Evolutionary conservation across 1,140 invertebrate species (phyloP).

Genomic region (Papilio machaon): DNA sequence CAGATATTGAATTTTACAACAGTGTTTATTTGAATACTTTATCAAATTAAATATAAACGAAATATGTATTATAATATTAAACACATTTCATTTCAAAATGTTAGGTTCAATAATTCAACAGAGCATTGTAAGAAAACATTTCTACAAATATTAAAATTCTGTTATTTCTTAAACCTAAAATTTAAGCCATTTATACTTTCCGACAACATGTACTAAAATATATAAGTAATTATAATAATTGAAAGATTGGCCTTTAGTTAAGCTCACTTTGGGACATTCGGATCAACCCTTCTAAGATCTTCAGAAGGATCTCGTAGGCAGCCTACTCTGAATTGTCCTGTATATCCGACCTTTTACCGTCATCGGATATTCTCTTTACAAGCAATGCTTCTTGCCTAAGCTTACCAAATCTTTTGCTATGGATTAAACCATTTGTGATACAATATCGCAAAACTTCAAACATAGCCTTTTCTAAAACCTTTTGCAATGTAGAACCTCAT

Average conservation of each 20-base stretch:
- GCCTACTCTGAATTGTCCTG: not conserved
- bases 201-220: no score
- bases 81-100: not conserved
- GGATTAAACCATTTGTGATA: not conserved
- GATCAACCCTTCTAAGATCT: slow-evolving; percentile 1
- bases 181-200: not conserved
- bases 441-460: not conserved
- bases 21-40: not conserved
- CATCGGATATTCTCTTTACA: not conserved
- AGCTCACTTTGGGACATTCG: not conserved
- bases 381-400: not conserved
- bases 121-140: no score
- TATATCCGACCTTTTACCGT: slow-evolving; percentile 2
- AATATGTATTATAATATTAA: not conserved
- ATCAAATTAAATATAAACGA: not conserved
- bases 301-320: not conserved
- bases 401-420: not conserved
- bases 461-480: not conserved
- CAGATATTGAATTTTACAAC: slow-evolving; percentile 25
- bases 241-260: slow-evolving; percentile 1
- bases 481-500: not conserved
- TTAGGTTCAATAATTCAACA: not conserved
- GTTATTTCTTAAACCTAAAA: not conserved
- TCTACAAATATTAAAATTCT: not conserved
- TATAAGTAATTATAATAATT: not conserved